Conservation (phyloP, 2,797 vertebrate genomes). For the Hafferia zeledoni region DNA sequence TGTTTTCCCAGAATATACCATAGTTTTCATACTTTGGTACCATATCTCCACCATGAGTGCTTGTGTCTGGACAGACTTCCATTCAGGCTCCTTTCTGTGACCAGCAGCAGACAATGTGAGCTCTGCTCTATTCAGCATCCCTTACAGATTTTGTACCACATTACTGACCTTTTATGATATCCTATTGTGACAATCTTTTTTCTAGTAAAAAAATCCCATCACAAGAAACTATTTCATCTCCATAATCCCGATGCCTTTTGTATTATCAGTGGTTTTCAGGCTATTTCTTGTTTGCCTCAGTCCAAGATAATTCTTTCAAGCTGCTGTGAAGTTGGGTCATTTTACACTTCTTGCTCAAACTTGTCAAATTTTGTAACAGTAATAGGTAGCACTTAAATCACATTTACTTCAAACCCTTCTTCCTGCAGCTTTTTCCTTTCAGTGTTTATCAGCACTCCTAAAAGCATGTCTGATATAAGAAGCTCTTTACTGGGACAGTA, state of each 20-base stretch:
- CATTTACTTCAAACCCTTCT: slow-evolving; percentile 46
- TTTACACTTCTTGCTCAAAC: slow-evolving; percentile 35
- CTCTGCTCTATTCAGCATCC: not conserved
- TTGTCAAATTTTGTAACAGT: slow-evolving; percentile 40
- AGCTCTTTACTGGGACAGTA: slow-evolving; percentile 15
- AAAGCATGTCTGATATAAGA: slow-evolving; percentile 31
- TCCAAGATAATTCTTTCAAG: not conserved
- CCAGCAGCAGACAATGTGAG: not conserved
- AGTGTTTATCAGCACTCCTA: slow-evolving; percentile 47
- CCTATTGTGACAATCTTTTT: not conserved
- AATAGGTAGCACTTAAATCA: slow-evolving; percentile 50
- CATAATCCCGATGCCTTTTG: slow-evolving; percentile 6
- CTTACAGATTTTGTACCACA: not conserved
- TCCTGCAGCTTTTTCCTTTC: slow-evolving; percentile 45
- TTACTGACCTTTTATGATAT: not conserved
- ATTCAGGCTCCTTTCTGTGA: not conserved
- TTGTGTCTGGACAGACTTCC: not conserved
- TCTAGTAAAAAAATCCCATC: slow-evolving; percentile 7
- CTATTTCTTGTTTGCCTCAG: not conserved
- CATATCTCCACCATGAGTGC: not conserved
- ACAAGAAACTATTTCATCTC: not conserved
- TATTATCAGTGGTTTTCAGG: not conserved
- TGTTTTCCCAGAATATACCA: not conserved
- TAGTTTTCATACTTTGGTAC: not conserved
- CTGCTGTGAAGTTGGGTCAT: not conserved